These are phyloP conservation scores for Callorhinus ursinus DNA, from an alignment of 2,113 vertebrate genomes.

Conservation along the genomic window DNA sequence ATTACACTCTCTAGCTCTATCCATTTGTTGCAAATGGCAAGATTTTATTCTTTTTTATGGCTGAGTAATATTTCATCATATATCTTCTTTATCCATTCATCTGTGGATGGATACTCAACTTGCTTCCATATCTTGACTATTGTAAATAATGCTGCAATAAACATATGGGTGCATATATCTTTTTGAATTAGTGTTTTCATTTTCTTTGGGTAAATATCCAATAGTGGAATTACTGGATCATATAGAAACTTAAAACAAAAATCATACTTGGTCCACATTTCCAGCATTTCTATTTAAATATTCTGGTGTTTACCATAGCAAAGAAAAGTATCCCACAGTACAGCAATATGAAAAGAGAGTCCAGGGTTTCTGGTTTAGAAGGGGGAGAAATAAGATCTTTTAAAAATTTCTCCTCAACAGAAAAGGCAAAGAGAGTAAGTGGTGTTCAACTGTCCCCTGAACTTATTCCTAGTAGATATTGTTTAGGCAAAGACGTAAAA, in stretches of 20 bases:
- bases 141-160: neutral
- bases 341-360: neutral
- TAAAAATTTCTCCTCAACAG: neutral
- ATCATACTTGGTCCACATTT: neutral
- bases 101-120: neutral
- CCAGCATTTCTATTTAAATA: neutral
- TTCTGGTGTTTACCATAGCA: neutral
- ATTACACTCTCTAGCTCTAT: neutral
- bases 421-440: neutral
- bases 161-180: neutral
- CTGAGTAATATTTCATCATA: neutral
- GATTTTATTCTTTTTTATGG: neutral
- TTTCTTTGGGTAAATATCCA: neutral
- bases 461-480: neutral
- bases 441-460: neutral
- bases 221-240: neutral
- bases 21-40: neutral
- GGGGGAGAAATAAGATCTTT: neutral
- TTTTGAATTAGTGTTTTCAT: neutral
- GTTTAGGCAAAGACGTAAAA: neutral
- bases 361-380: neutral
- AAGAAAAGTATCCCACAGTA: neutral
- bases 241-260: neutral
- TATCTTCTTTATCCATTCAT: neutral
- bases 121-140: neutral